Evolutionary conservation across 2,797 vertebrate species (phyloP).

Genomic region (Tympanoctomys barrerae): DNA sequence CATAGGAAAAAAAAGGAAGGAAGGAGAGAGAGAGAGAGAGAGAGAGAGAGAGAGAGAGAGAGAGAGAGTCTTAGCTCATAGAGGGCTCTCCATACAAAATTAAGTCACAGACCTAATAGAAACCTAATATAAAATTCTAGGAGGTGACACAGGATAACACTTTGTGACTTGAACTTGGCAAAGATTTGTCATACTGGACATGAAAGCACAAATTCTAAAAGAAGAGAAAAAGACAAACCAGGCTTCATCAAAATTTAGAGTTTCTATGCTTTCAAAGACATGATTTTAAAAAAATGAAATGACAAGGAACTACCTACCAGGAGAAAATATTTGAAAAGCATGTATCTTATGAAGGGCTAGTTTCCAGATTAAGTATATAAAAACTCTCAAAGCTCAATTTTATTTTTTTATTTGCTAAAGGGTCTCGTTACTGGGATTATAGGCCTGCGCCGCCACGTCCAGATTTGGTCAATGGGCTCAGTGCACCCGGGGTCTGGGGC

Average conservation of each 20-base stretch:
- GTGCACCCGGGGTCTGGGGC: no score
- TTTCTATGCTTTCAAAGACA: constrained; percentile 32
- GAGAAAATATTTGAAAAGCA: constrained; percentile 55
- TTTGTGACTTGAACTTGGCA: neutral
- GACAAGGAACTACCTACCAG: neutral
- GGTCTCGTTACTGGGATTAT: neutral
- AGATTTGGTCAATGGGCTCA: no score
- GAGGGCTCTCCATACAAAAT: neutral
- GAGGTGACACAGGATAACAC: neutral
- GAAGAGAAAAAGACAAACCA: neutral
- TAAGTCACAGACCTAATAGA: constrained; percentile 22
- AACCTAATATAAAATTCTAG: neutral
- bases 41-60: neutral
- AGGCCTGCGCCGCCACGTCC: no score
- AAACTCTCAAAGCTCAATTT: constrained; percentile 54
- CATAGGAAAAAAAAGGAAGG: neutral
- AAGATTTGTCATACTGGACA: neutral
- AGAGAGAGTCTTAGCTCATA: neutral
- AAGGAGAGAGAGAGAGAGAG: neutral
- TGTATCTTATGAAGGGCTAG: neutral
- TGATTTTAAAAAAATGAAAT: constrained; percentile 41
- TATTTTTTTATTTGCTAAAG: no score
- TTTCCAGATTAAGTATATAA: constrained; percentile 1
- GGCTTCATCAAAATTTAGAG: neutral
- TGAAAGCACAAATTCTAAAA: neutral